phyloP scores from a whole-genome alignment of 2,888 invertebrate species.

The Dugesia japonica region DNA sequence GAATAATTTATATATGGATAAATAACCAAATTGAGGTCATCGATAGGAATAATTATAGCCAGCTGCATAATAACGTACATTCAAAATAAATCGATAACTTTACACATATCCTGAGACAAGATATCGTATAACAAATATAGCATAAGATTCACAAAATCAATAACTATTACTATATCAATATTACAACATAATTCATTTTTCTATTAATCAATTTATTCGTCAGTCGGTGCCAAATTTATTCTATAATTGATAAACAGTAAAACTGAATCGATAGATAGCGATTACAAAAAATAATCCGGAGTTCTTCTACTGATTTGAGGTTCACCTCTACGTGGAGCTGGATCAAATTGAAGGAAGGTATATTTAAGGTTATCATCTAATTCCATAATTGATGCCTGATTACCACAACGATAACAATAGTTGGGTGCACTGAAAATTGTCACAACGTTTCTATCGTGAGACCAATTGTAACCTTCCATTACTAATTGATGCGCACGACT shows the following conservation, averaged over 20 bases:
- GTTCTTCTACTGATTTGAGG: slow-evolving; percentile 98
- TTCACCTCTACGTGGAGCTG: slow-evolving; percentile 95
- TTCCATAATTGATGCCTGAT: slow-evolving; percentile 99
- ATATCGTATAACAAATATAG: too few species aligned
- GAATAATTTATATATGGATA: too few species aligned
- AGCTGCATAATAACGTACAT: too few species aligned
- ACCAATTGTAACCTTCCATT: slow-evolving; percentile 74
- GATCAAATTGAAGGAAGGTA: slow-evolving; percentile 99
- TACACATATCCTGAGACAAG: too few species aligned
- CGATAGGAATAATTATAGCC: too few species aligned
- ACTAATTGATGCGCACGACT: slow-evolving; percentile 97
- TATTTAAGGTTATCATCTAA: slow-evolving; percentile 97
- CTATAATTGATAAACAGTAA: background rate
- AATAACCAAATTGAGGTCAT: too few species aligned
- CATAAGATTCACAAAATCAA: too few species aligned
- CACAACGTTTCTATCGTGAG: slow-evolving; percentile 97
- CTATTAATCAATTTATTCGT: too few species aligned
- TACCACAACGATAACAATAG: slow-evolving; percentile 99
- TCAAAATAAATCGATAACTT: too few species aligned
- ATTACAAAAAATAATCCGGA: slow-evolving; percentile 97
- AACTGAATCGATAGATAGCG: too few species aligned
- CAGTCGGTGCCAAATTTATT: slow-evolving; percentile 7
- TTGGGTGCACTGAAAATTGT: slow-evolving; percentile 99
- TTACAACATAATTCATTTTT: too few species aligned
- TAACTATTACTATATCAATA: too few species aligned